phyloP scores from a whole-genome alignment of 2,888 invertebrate genomes.

The Sinohyriopsis cumingii region DNA sequence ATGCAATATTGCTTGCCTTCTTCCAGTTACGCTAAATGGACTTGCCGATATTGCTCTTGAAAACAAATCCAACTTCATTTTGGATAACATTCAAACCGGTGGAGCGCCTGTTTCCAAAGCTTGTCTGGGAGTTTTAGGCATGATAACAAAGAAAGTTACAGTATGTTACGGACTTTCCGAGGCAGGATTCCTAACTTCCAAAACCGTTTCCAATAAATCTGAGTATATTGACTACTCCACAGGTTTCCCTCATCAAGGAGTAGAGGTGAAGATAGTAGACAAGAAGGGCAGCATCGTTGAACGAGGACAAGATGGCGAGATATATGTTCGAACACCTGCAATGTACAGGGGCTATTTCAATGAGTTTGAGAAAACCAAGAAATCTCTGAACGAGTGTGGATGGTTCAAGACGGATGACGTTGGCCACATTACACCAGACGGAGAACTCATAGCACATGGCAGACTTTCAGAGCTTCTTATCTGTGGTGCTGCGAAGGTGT shows the following conservation, averaged over 20 bases:
- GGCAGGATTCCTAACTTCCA: conserved; percentile 8
- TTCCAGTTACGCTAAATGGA: conserved; percentile 18
- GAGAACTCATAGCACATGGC: conserved; percentile 11
- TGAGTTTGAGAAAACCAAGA: conserved; percentile 9
- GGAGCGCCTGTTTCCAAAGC: too few species aligned
- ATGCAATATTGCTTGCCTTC: neutral
- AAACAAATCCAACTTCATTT: neutral
- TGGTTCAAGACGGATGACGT: conserved; percentile 31
- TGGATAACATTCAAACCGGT: too few species aligned
- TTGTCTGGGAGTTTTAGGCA: too few species aligned
- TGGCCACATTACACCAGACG: conserved; percentile 11
- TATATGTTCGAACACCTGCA: conserved; percentile 17
- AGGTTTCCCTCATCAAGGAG: conserved; percentile 15
- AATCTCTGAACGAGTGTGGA: conserved; percentile 5
- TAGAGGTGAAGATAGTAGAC: conserved; percentile 21
- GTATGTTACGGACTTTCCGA: conserved; percentile 4
- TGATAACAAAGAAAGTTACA: too few species aligned
- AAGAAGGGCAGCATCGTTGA: conserved; percentile 10
- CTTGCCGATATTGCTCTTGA: conserved; percentile 1
- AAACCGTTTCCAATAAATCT: conserved; percentile 1
- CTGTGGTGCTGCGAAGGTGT: conserved; percentile 8
- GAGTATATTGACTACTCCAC: conserved; percentile 12
- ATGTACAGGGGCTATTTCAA: conserved; percentile 14
- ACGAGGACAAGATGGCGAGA: conserved; percentile 10
- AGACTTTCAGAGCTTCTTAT: conserved; percentile 17